Evolutionary conservation across 1,140 invertebrate genomes (phyloP).

Genomic region (Anastrepha obliqua): DNA sequence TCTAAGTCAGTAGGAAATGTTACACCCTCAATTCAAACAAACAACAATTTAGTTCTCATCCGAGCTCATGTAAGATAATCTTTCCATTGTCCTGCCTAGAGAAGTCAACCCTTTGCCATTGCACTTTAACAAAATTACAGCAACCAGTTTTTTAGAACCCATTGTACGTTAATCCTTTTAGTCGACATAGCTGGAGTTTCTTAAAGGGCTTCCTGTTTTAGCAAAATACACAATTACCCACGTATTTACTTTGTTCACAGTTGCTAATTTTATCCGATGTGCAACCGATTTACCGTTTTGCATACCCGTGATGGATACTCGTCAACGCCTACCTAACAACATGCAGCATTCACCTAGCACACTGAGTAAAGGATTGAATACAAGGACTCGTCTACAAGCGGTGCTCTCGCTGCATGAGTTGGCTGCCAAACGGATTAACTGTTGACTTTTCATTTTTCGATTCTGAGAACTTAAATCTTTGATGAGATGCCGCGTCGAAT

Average conservation of each 20-base stretch:
- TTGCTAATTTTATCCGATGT: slow-evolving; percentile 70
- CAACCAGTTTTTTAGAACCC: not conserved
- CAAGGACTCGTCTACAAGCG: not conserved
- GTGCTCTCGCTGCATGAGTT: not conserved
- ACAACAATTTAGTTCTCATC: slow-evolving; percentile 59
- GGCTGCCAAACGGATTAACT: slow-evolving; percentile 5
- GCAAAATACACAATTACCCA: slow-evolving; percentile 67
- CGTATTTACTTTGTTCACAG: slow-evolving; percentile 68
- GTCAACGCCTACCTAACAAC: slow-evolving; percentile 61
- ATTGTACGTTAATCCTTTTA: not conserved
- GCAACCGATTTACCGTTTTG: slow-evolving; percentile 58
- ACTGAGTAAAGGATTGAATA: slow-evolving; percentile 57
- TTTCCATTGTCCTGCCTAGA: slow-evolving; percentile 65
- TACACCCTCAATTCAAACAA: slow-evolving; percentile 28
- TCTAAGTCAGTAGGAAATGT: not conserved
- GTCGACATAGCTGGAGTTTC: not conserved
- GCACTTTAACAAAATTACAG: slow-evolving; percentile 16
- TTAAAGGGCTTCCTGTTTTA: slow-evolving; percentile 38
- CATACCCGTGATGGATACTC: slow-evolving; percentile 57
- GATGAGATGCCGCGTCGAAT: slow-evolving; percentile 53
- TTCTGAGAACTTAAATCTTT: slow-evolving; percentile 42
- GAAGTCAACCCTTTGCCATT: slow-evolving; percentile 57
- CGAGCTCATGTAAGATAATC: slow-evolving; percentile 70
- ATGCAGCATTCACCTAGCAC: slow-evolving; percentile 61
- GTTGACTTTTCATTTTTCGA: slow-evolving; percentile 4